phyloP scores from a whole-genome alignment of 2,888 invertebrate genomes.

The Prionchulus punctatus region DNA sequence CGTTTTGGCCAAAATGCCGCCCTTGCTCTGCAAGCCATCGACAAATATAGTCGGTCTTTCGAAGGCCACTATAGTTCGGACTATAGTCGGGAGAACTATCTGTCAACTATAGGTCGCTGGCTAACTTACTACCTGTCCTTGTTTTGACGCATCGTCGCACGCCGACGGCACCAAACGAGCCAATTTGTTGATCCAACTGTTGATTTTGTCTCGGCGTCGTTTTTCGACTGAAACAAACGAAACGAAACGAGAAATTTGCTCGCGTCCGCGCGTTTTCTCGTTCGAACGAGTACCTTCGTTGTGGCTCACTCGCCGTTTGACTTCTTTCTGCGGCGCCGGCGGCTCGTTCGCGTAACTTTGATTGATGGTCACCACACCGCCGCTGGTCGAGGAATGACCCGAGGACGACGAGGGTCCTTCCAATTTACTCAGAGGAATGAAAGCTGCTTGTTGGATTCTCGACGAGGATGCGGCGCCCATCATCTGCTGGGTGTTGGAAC shows the following conservation, averaged over 20 bases:
- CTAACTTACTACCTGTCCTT: no score
- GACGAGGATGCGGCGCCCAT: neutral
- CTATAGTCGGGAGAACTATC: no score
- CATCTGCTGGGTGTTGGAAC: neutral
- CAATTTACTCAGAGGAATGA: neutral
- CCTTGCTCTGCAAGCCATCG: constrained; percentile 55
- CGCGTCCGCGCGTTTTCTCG: no score
- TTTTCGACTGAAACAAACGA: constrained; percentile 51
- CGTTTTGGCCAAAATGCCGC: constrained; percentile 81
- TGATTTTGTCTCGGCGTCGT: constrained; percentile 80
- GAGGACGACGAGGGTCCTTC: neutral
- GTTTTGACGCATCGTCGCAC: no score
- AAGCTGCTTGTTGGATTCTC: neutral
- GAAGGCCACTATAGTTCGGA: neutral
- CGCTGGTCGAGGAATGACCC: neutral
- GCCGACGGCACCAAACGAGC: constrained; percentile 70
- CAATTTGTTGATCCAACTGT: constrained; percentile 83
- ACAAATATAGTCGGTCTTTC: neutral
- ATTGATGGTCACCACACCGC: neutral
- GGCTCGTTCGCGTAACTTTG: neutral
- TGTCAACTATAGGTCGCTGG: no score
- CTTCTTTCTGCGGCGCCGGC: no score
- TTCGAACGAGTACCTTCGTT: neutral
- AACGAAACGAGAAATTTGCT: no score
- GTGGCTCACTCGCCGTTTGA: neutral